phyloP scores from a whole-genome alignment of 2,888 invertebrate genomes.

The Dorcus hopei region DNA sequence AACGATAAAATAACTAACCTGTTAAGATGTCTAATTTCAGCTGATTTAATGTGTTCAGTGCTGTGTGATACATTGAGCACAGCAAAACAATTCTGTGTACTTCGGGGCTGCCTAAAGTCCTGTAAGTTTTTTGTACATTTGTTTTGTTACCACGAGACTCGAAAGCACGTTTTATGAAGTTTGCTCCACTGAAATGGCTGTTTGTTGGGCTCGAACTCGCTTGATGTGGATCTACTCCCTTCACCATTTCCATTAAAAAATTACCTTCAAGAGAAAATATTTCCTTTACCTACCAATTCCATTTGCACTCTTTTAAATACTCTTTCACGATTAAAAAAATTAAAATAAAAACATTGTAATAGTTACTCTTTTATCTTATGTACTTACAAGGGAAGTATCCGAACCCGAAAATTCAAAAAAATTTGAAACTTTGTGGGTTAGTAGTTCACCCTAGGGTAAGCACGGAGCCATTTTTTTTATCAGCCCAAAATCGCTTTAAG shows the following conservation, averaged over 20 bases:
- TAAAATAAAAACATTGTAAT: neutral
- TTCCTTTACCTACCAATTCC: no score
- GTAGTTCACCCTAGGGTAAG: no score
- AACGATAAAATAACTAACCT: slow-evolving; percentile 53
- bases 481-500: no score
- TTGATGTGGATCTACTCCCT: slow-evolving; percentile 47
- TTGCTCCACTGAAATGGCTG: slow-evolving; percentile 48
- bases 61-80: slow-evolving; percentile 89
- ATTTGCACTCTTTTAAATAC: neutral
- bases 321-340: no score
- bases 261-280: slow-evolving; percentile 41
- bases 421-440: no score
- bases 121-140: slow-evolving; percentile 63
- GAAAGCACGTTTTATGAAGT: slow-evolving; percentile 59
- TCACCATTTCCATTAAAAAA: slow-evolving; percentile 51
- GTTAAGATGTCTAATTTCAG: slow-evolving; percentile 89
- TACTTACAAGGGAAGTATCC: no score
- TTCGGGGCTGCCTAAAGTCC: slow-evolving; percentile 78
- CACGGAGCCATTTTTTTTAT: no score
- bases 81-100: slow-evolving; percentile 80
- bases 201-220: slow-evolving; percentile 40
- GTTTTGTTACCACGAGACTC: slow-evolving; percentile 60
- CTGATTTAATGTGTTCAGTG: slow-evolving; percentile 85
- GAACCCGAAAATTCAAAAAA: no score
- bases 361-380: no score